phyloP scores from a whole-genome alignment of 2,888 invertebrate genomes.

The Agriopis marginaria region DNA sequence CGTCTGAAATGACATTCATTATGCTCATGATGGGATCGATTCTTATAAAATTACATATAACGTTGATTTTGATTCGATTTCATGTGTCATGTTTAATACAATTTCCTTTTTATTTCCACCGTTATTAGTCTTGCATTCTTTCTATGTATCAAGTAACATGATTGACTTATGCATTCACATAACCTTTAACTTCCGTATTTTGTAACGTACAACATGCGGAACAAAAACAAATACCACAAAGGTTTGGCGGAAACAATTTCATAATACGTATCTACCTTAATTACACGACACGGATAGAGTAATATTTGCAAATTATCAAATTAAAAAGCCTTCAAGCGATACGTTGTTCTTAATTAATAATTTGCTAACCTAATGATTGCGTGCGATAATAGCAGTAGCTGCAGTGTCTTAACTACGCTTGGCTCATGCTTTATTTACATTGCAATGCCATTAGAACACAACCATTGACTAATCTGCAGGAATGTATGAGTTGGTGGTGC shows the following conservation, averaged over 20 bases:
- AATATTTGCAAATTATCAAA: slow-evolving; percentile 22
- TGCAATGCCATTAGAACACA: slow-evolving; percentile 9
- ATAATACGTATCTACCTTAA: slow-evolving; percentile 12
- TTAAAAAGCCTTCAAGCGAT: slow-evolving; percentile 21
- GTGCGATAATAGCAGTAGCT: slow-evolving; percentile 6
- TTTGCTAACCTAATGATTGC: slow-evolving; percentile 13
- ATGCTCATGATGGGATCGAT: slow-evolving; percentile 1
- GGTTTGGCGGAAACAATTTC: slow-evolving; percentile 30
- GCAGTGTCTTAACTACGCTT: slow-evolving; percentile 10
- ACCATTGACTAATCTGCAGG: slow-evolving; percentile 7
- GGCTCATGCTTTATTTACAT: slow-evolving; percentile 16
- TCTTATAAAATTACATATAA: slow-evolving; percentile 1
- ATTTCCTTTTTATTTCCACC: too few relatives aligned
- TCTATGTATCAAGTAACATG: background rate
- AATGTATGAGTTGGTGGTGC: slow-evolving; percentile 7
- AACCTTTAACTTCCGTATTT: slow-evolving; percentile 23
- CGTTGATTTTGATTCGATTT: background rate
- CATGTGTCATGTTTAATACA: background rate
- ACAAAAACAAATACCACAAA: slow-evolving; percentile 22
- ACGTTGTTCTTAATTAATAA: slow-evolving; percentile 19
- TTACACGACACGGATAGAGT: slow-evolving; percentile 11
- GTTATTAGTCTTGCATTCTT: background rate
- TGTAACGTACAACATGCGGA: slow-evolving; percentile 26
- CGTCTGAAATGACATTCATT: slow-evolving; percentile 2
- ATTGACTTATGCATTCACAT: slow-evolving; percentile 9